Evolutionary conservation across 2,797 vertebrate species (phyloP), one percentile per base, ranked within the genome.

Genomic region (Limosa lapponica): DNA sequence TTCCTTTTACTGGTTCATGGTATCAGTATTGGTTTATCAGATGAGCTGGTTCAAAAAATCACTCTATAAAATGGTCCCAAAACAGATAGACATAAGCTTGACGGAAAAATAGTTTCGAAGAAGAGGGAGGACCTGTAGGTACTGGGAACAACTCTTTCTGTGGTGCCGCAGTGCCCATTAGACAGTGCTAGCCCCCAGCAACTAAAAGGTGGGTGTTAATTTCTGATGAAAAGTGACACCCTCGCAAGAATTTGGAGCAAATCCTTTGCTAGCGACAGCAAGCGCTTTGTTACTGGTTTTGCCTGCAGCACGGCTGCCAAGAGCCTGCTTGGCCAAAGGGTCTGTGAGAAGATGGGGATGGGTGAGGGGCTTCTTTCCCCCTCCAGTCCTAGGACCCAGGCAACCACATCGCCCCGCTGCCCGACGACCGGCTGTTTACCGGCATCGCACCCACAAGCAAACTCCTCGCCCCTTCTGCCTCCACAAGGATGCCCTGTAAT

Each of bases 371-470:
- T 13, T 46, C 62, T 62, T 65, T 64, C 10, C 30, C 37, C 7
- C 32, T 32, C 18, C 1, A 1, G 2, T 8, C 27, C 62, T 0
- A 0, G 23, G 27, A 75, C 39, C 30, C 78, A 19, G 16, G 20
- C 0, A 8, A 30, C 32, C 2, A 0, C 37, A 25, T 72, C 2
- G 0, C 22, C 41, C 59, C 0, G 0, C 59, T 82, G 62, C 55
- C 71, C 10, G 9, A 46, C 39, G 6, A 51, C 48, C 36, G 37
- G 75, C 16, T 91, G 34, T 52, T 82, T 57, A 7, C 62, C 44
- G 65, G 73, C 66, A 82, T 64, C 0, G 0, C 41, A 83, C 36
- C 54, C 89, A 32, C 69, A 39, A n/a, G 39, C 2, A 25, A 86
- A 52, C n/a, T 73, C 55, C 65, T 75, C 0, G 0, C 5, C 8